Percentiles rank a stretch among this genome's conserved stretches.
These are phyloP conservation scores for Ypsolopha scabrella DNA, from an alignment of 2,888 invertebrate genomes.

Conservation along the genomic window DNA sequence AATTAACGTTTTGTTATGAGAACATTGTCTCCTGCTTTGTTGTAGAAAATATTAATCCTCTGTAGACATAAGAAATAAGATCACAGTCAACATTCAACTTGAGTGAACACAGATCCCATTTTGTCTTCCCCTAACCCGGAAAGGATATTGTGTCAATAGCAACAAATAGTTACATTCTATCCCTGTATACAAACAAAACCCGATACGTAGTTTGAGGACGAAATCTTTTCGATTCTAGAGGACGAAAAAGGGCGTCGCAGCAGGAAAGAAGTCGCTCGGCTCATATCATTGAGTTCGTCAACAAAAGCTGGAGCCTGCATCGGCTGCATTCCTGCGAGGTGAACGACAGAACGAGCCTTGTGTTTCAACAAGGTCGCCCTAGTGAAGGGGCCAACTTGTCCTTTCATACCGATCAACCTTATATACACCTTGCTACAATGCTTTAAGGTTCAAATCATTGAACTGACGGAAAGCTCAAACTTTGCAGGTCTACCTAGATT, in stretches of 20 bases:
- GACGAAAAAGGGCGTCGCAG: too few relatives aligned
- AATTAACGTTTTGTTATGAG: too few relatives aligned
- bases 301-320: slow-evolving; percentile 35
- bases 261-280: too few relatives aligned
- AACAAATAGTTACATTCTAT: neutral
- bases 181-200: neutral
- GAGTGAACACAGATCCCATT: too few relatives aligned
- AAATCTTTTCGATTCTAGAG: too few relatives aligned
- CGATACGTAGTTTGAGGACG: too few relatives aligned
- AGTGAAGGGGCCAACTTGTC: slow-evolving; percentile 43
- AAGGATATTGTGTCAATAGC: too few relatives aligned
- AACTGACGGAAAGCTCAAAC: neutral
- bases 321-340: slow-evolving; percentile 54
- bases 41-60: too few relatives aligned
- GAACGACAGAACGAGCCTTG: slow-evolving; percentile 48
- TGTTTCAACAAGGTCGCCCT: slow-evolving; percentile 48
- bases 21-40: too few relatives aligned
- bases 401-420: slow-evolving; percentile 21
- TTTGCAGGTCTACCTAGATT: neutral
- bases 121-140: too few relatives aligned
- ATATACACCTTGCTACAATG: neutral
- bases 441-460: neutral
- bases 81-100: too few relatives aligned
- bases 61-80: too few relatives aligned
- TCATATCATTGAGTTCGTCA: slow-evolving; percentile 25